Evolutionary conservation across 1,140 invertebrate genomes (phyloP).

Genomic region (Conopomorpha cramerella): DNA sequence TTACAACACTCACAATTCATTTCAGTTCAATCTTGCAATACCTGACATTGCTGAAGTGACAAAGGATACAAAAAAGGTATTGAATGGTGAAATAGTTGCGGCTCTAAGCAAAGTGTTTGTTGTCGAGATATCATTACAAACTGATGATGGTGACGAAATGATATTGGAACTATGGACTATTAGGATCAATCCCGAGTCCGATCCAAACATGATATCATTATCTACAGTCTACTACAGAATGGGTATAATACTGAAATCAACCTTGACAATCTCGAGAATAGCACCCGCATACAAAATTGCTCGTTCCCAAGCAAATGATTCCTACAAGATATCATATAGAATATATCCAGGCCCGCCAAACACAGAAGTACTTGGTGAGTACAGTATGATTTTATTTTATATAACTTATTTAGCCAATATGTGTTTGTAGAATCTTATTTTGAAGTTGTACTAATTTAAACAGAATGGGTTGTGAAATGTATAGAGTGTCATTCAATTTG

Average conservation of each 20-base stretch:
- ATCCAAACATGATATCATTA: slow-evolving; percentile 22
- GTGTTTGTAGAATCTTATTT: too few species aligned
- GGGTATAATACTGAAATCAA: slow-evolving; percentile 47
- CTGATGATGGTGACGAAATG: slow-evolving; percentile 42
- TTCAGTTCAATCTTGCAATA: slow-evolving; percentile 45
- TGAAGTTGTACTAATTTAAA: too few species aligned
- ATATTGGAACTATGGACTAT: slow-evolving; percentile 44
- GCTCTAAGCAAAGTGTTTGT: slow-evolving; percentile 33
- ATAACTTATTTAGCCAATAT: too few species aligned
- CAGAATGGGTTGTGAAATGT: too few species aligned
- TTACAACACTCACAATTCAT: slow-evolving; percentile 4
- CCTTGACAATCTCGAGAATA: slow-evolving; percentile 40
- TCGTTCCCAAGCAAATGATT: slow-evolving; percentile 32
- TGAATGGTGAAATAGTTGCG: slow-evolving; percentile 39
- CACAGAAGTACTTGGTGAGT: slow-evolving; percentile 29
- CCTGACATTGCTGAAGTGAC: slow-evolving; percentile 39
- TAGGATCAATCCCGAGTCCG: slow-evolving; percentile 21
- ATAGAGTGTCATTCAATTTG: too few species aligned
- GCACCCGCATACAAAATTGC: slow-evolving; percentile 46
- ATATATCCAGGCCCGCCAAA: slow-evolving; percentile 43
- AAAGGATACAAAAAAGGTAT: slow-evolving; percentile 29
- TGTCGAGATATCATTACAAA: slow-evolving; percentile 40
- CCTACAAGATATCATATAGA: slow-evolving; percentile 41
- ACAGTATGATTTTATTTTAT: slow-evolving; percentile 2
- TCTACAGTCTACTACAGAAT: slow-evolving; percentile 43